Percentiles rank a stretch among this genome's conserved stretches.
phyloP scores from a whole-genome alignment of 2,113 vertebrate species.

The Phyllostomus hastatus region DNA sequence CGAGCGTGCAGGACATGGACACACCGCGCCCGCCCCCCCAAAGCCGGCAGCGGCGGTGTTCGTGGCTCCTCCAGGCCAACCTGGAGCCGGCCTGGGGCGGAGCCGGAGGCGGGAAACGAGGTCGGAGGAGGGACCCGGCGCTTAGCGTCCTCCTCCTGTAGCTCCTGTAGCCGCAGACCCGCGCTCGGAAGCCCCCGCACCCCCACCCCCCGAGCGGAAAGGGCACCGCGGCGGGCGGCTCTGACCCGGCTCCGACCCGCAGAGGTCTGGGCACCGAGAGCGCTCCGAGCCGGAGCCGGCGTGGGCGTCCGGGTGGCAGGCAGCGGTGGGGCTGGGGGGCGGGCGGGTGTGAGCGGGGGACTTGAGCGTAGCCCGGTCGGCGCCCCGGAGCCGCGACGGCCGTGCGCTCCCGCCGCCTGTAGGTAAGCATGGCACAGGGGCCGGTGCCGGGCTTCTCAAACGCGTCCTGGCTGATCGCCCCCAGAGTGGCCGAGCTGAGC shows the following conservation, averaged over 20 bases:
- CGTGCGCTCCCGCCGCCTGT: slow-evolving; percentile 84
- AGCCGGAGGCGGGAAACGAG: background rate
- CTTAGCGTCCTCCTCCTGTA: slow-evolving; percentile 40
- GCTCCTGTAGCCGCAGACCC: background rate
- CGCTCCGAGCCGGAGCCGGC: background rate
- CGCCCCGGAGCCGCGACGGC: slow-evolving; percentile 79
- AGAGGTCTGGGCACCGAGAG: background rate
- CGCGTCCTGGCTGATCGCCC: slow-evolving; percentile 87
- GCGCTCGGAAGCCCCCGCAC: background rate
- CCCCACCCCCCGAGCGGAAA: background rate
- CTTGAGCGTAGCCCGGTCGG: background rate
- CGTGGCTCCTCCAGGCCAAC: slow-evolving; percentile 46
- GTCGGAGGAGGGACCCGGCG: slow-evolving; percentile 66
- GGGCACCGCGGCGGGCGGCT: background rate
- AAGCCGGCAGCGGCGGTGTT: background rate
- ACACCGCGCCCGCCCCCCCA: background rate
- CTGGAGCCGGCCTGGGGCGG: background rate
- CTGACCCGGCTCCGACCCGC: background rate
- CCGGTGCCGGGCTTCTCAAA: slow-evolving; percentile 87
- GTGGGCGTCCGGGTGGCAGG: background rate
- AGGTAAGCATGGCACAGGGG: slow-evolving; percentile 86
- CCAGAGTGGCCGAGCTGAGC: slow-evolving; percentile 84
- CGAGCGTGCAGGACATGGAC: background rate
- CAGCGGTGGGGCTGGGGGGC: slow-evolving; percentile 30
- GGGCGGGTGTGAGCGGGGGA: slow-evolving; percentile 7